phyloP scores from a whole-genome alignment of 2,113 vertebrate species.

The Lamprotornis superbus region DNA sequence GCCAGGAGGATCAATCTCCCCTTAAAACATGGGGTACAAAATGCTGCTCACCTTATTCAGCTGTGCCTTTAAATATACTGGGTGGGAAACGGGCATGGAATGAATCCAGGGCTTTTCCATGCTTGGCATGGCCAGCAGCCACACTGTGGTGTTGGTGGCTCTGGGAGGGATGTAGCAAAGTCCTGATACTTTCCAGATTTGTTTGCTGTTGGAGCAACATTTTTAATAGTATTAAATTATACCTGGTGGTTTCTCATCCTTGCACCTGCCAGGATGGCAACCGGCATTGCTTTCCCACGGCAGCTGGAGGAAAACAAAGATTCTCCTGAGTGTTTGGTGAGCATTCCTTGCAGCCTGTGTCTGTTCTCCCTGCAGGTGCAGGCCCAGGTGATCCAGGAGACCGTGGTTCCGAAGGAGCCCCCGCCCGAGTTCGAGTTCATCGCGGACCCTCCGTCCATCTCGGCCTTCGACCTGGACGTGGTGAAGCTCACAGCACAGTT shows the following conservation, averaged over 20 bases:
- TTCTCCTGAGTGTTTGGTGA: background rate
- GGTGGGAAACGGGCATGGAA: background rate
- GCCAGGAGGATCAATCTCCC: background rate
- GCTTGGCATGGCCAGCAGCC: background rate
- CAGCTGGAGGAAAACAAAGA: background rate
- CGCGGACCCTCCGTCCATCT: constrained; percentile 96
- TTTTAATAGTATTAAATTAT: background rate
- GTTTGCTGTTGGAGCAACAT: background rate
- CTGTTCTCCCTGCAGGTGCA: constrained; percentile 76
- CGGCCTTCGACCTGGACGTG: constrained; percentile 95
- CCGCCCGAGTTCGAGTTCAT: constrained; percentile 97
- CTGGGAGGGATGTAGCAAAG: background rate
- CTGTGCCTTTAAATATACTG: background rate
- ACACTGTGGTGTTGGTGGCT: background rate
- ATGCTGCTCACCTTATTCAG: background rate
- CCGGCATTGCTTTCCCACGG: fast-evolving
- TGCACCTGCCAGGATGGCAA: background rate
- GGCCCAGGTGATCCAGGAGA: constrained; percentile 95
- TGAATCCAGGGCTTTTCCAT: background rate
- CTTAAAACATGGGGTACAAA: background rate
- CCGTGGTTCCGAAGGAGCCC: constrained; percentile 91
- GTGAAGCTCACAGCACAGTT: constrained; percentile 98
- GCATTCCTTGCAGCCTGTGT: fast-evolving
- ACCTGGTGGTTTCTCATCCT: background rate
- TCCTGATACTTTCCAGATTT: background rate